Base-by-base conservation (phyloP, 2,888 invertebrate genomes). In the Machimus atricapillus region DNA sequence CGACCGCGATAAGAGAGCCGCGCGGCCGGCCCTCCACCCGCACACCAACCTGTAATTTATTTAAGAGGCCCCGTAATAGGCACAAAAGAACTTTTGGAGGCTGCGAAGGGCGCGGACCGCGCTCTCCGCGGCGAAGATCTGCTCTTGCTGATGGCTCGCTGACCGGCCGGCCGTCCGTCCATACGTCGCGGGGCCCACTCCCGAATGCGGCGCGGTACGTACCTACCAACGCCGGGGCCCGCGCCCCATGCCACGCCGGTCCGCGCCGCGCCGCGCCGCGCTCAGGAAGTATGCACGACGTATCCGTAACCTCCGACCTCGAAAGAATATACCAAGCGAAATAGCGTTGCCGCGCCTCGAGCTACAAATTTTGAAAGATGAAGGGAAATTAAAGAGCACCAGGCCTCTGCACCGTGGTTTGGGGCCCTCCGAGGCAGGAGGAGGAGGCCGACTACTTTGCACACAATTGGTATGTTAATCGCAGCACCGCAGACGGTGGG, bases 291-390 rank as follows among this genome's bases (percentile, higher is more conserved):
- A 87, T 85, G 88, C 88, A 88, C 87, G 88, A 88, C 87, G 88
- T 89, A 88, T 89, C 88, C 88, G 83, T 88, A 88, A 89, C 89
- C 89, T 89, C 77, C 88, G 89, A 88, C 89, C 89, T 86, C 86
- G 82, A 87, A 87, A 87, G 74, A 87, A 88, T 87, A 88, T 86
- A 87, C 86, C 87, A 87, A 87, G 83, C 87, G 86, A 87, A 88
- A 88, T 87, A 76, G 86, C 87, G 87, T 88, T 76, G 86, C 87
- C 86, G 86, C 87, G 89, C 89, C 88, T 88, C 86, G 56, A 87
- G 89, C 87, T 86, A 88, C 86, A 87, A 87, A 87, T 87, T 88
- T 87, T 87, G 86, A 87, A 87, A 82, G 87, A 87, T 88, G 86
- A 66, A 88, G 86, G 86, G 87, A 88, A 88, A 88, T 87, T 88